Evolutionary conservation across 2,797 vertebrate species (phyloP).

Genomic region (Benthosema pterotum): DNA sequence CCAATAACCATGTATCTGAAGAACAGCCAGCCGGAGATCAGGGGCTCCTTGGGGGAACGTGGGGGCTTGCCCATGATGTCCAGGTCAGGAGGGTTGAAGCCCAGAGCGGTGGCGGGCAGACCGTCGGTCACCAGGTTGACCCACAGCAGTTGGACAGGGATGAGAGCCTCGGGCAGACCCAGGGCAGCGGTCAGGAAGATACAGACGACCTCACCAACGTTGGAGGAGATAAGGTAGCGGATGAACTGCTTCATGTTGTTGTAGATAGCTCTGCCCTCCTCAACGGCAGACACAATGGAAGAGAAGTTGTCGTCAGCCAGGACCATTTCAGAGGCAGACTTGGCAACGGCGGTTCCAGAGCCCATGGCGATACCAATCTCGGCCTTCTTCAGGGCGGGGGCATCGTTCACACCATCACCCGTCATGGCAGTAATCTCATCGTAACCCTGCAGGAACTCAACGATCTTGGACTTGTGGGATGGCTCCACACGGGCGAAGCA

Average conservation of each 20-base stretch:
- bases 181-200: constrained; percentile 94
- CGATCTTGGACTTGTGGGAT: constrained; percentile 94
- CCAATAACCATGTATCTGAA: constrained; percentile 96
- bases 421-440: constrained; percentile 98
- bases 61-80: constrained; percentile 95
- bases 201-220: constrained; percentile 95
- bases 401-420: constrained; percentile 94
- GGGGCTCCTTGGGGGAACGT: constrained; percentile 90
- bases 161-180: constrained; percentile 92
- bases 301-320: constrained; percentile 97
- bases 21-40: constrained; percentile 96
- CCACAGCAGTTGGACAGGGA: constrained; percentile 95
- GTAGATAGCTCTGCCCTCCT: constrained; percentile 96
- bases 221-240: constrained; percentile 97
- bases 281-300: constrained; percentile 93
- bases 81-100: constrained; percentile 94
- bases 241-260: constrained; percentile 99
- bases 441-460: constrained; percentile 88
- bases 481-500: constrained; percentile 96
- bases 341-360: constrained; percentile 96
- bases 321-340: constrained; percentile 96
- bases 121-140: constrained; percentile 95
- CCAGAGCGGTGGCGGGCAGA: constrained; percentile 92
- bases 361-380: constrained; percentile 98
- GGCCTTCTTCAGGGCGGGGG: constrained; percentile 95